Conservation (phyloP, 2,888 invertebrate species). For the Parnassius mnemosyne region DNA sequence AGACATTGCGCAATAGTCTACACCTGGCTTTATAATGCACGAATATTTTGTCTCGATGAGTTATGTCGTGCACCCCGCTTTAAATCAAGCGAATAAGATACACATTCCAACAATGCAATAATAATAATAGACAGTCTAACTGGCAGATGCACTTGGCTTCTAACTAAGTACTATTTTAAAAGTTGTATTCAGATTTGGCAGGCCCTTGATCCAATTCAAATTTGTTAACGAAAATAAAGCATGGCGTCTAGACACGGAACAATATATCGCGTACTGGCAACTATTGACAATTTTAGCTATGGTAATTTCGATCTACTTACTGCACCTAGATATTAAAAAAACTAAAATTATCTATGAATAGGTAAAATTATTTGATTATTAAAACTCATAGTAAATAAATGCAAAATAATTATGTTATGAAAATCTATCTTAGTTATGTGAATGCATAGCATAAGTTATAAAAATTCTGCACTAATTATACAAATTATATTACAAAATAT, state of each 20-base stretch:
- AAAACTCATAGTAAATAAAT: no score
- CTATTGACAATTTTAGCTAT: background rate
- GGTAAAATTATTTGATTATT: no score
- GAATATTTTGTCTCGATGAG: conserved; percentile 23
- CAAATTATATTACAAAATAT: no score
- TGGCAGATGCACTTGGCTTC: conserved; percentile 71
- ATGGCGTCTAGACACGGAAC: conserved; percentile 34
- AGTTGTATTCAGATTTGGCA: conserved; percentile 50
- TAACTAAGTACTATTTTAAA: conserved; percentile 67
- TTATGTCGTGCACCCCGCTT: conserved; percentile 15
- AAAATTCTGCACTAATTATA: no score
- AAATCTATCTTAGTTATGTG: no score
- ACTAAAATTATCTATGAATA: no score
- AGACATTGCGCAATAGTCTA: conserved; percentile 35
- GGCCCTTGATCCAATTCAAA: conserved; percentile 71
- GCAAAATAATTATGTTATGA: no score
- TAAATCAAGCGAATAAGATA: conserved; percentile 38
- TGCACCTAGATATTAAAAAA: no score
- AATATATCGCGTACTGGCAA: conserved; percentile 15
- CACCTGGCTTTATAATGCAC: conserved; percentile 46
- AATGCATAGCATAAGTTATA: no score
- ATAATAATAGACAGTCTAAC: conserved; percentile 64
- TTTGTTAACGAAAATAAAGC: conserved; percentile 45
- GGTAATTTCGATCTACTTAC: background rate
- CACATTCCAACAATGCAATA: conserved; percentile 44